Percentiles rank a stretch among this genome's conserved stretches.
Conservation (phyloP, 2,113 vertebrate species). For the Zonotrichia leucophrys region DNA sequence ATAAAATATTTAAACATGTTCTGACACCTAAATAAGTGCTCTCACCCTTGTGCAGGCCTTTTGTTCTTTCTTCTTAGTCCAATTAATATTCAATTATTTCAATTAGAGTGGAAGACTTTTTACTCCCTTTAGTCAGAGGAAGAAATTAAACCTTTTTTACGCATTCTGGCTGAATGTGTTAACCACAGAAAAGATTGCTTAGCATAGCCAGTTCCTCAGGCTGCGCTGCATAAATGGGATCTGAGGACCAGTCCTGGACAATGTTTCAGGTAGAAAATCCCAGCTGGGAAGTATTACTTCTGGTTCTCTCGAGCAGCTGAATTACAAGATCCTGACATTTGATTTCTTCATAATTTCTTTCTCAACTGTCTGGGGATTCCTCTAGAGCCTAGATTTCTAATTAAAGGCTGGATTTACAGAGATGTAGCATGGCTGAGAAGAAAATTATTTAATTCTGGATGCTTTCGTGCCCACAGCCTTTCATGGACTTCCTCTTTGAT, state of each 20-base stretch:
- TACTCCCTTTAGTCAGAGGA: not conserved
- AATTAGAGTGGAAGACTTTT: not conserved
- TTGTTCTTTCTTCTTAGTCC: not conserved
- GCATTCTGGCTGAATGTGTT: not conserved
- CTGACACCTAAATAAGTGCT: not conserved
- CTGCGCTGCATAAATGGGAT: not conserved
- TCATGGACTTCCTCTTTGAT: not conserved
- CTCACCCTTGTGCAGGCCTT: not conserved
- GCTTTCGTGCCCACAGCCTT: not conserved
- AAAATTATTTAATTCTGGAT: not conserved
- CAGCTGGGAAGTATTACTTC: not conserved
- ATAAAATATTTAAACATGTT: not conserved
- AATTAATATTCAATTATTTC: slow-evolving; percentile 1
- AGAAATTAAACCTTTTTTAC: not conserved
- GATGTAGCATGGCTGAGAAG: not conserved
- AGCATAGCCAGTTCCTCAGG: not conserved
- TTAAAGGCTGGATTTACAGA: not conserved
- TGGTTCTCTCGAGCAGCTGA: not conserved
- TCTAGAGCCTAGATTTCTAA: not conserved
- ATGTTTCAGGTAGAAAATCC: not conserved
- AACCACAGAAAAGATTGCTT: not conserved
- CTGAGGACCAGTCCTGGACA: not conserved
- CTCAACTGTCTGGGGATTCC: not conserved
- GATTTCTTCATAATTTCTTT: not conserved
- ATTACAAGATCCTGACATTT: not conserved